Base-by-base conservation (phyloP, 2,888 invertebrate species). In the Lithophane leautieri region DNA sequence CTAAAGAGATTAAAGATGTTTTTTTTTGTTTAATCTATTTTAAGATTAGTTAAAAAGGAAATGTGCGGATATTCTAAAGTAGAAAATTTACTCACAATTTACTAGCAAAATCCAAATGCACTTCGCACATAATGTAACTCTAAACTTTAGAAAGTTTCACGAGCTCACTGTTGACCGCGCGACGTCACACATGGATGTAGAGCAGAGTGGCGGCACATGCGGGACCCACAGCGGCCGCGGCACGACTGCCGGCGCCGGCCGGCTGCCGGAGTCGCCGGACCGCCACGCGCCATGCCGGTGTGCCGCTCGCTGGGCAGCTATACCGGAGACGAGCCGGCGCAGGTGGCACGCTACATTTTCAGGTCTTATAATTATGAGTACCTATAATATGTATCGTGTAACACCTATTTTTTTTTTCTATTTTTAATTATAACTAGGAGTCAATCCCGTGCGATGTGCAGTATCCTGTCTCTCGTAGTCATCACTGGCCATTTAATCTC, bases 61-160 rank as follows among this genome's bases (percentile, higher is more conserved):
- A 67, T 50, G 9, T n/a, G 12, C 34, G 14, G 3, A 50, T 25
- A 22, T 63, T 58, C 28, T 40, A 40, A 78, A 58, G 25, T 14
- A 70, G 1, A 34, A 6, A 19, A 58, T 78, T 65, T 34, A 73
- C 77, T 77, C 61, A 81, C 70, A 58, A 60, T 68, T 19, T 40
- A 63, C 61, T 28, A 3, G 50, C 6, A 62, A 70, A 67, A 22
- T 67, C 12, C 52, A 50, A 71, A 66, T 25, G 22, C 66, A 70
- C 77, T 70, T 65, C 12, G 25, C 72, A 70, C 67, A 67, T 63
- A 25, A n/a, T 19, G 42, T 60, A 44, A 22, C 40, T 61, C 16
- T 11, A 54, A 73, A 81, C 61, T 77, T 70, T 28, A 52, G 4
- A 62, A 82, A 81, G 81, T 81, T 81, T 67, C 47, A 42, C 72